phyloP scores from a whole-genome alignment of 2,888 invertebrate species.

The Odontocerum albicorne region DNA sequence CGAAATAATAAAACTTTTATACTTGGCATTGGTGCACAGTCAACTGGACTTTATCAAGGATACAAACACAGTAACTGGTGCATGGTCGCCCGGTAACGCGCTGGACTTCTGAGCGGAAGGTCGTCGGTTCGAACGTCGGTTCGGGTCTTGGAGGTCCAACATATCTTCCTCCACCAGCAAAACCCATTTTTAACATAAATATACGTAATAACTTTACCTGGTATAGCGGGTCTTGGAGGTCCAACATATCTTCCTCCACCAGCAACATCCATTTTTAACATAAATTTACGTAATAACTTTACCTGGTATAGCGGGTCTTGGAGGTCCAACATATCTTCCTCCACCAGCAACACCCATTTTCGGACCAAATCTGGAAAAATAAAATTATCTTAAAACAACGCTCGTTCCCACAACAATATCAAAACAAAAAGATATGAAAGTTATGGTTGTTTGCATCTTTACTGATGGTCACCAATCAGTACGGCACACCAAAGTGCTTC shows the following conservation, averaged over 20 bases:
- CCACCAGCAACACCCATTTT: slow-evolving; percentile 48
- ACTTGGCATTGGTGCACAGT: too few species aligned
- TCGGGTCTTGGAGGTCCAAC: slow-evolving; percentile 7
- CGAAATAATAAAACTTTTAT: too few species aligned
- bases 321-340: slow-evolving; percentile 29
- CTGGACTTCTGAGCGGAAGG: too few species aligned
- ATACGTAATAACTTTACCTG: slow-evolving; percentile 15
- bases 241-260: slow-evolving; percentile 36
- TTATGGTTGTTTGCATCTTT: too few species aligned
- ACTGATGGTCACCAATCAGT: too few species aligned
- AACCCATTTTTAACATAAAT: background rate
- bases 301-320: slow-evolving; percentile 22
- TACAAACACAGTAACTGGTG: too few species aligned
- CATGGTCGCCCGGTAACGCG: too few species aligned
- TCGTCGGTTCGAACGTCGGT: too few species aligned
- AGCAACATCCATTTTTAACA: slow-evolving; percentile 32
- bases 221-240: slow-evolving; percentile 6
- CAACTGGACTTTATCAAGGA: too few species aligned
- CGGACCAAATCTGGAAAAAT: slow-evolving; percentile 42
- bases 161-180: slow-evolving; percentile 39
- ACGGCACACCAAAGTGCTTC: too few species aligned
- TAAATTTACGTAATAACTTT: slow-evolving; percentile 1
- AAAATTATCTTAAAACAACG: background rate
- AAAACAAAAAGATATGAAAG: background rate
- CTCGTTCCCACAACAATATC: background rate